Evolutionary conservation across 2,797 vertebrate species (phyloP).

Genomic region (Myotis findleyi): DNA sequence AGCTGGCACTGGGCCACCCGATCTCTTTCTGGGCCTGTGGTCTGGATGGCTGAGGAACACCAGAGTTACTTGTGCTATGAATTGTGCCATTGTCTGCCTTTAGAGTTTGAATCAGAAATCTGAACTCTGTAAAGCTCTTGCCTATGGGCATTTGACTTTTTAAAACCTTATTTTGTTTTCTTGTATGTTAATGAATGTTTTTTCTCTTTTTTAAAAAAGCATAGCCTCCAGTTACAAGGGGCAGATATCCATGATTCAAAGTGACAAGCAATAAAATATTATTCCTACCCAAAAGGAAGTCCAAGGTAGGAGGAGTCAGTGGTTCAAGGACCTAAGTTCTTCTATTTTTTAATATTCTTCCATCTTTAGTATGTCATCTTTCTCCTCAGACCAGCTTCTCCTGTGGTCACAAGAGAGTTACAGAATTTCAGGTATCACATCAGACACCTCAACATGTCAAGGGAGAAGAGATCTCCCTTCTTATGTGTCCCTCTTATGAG

Average conservation of each 20-base stretch:
- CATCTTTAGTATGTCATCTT: background rate
- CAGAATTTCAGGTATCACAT: background rate
- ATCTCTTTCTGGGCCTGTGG: background rate
- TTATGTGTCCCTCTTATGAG: background rate
- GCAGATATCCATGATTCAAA: slow-evolving; percentile 21
- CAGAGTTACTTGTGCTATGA: background rate
- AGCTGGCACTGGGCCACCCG: background rate
- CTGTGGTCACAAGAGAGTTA: background rate
- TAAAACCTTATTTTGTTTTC: background rate
- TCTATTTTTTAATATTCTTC: background rate
- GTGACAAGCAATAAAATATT: background rate
- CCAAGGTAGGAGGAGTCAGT: background rate
- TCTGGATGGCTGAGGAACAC: background rate
- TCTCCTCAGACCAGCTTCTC: background rate
- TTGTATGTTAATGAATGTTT: background rate
- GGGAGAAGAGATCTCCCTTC: background rate
- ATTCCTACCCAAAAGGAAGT: background rate
- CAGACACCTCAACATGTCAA: background rate
- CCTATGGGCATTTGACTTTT: background rate
- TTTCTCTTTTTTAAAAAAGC: background rate
- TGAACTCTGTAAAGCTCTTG: background rate
- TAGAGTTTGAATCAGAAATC: slow-evolving; percentile 3
- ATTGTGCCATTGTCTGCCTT: background rate
- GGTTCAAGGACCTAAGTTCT: background rate
- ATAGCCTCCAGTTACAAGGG: background rate